Base-by-base conservation (phyloP, 1,140 invertebrate genomes). In the Coelopa frigida region DNA sequence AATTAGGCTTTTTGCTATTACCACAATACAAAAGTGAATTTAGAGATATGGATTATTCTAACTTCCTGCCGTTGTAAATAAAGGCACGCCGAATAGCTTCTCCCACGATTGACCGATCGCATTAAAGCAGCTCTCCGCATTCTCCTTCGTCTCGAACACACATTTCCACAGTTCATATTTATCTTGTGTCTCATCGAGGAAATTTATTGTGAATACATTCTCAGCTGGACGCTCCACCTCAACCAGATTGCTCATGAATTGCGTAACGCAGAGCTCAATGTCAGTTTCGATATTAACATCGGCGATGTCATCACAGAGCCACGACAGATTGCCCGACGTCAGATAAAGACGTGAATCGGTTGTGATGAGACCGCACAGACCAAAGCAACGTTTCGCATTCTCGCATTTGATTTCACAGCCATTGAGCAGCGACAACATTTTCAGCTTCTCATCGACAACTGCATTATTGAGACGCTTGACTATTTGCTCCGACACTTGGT, bases 241-340 rank as follows among this genome's bases (percentile, higher is more conserved):
- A 3, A 78, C 72, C 29, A 78, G 61, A 59, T 77, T 76, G 48
- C 65, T 75, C 61, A 77, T 72, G 8, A 62, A 55, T 52, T 77
- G 75, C 21, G 64, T 42, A 24, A 60, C 47, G 55, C 57, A 49
- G 49, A 62, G 20, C 46, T 70, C 37, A 45, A 58, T 32, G 53
- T 55, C 37, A 60, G 23, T 8, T 64, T 38, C 26, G 7, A 38
- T 24, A 10, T 52, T 47, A 20, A 6, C 20, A 39, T 39, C 37
- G 12, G 10, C n/a, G 8, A 39, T 18, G 1, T 37, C 26, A n/a
- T 35, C 33, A 5, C 53, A 47, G 10, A 69, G 53, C 75, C 76
- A 78, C 4, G 68, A 55, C 24, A 74, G 61, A 37, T 74, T 71
- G 10, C 69, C 67, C 44, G 57, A 55, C 61, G 55, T 50, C 72